A percentile compares a stretch with the other conserved stretches of the same genome.
Evolutionary conservation across 2,113 vertebrate species (phyloP).

Genomic region (Malaclemys terrapin): DNA sequence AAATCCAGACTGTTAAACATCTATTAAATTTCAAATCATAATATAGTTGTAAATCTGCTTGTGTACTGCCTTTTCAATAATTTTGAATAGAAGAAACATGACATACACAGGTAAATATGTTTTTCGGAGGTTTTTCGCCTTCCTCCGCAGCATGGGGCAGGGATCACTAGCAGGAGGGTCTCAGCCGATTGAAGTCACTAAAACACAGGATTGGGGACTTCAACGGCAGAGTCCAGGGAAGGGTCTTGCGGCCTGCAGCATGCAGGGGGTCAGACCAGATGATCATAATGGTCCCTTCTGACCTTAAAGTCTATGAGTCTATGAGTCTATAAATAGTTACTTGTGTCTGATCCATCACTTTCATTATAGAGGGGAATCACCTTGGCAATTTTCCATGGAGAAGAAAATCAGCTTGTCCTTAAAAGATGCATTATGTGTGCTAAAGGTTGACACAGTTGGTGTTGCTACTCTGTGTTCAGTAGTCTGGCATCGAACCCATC

Average conservation of each 20-base stretch:
- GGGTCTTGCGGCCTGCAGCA: too few species aligned
- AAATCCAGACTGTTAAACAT: background rate
- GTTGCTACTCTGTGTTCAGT: background rate
- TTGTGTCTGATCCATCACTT: background rate
- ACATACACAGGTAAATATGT: background rate
- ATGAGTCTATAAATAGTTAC: too few species aligned
- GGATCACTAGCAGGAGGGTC: too few species aligned
- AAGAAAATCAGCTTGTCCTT: background rate
- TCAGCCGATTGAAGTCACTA: too few species aligned
- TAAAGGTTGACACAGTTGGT: background rate
- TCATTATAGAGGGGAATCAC: background rate
- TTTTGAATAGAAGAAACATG: background rate
- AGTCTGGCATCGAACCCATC: background rate
- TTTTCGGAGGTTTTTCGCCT: too few species aligned
- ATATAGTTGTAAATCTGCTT: background rate
- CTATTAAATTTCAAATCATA: background rate
- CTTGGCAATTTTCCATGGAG: background rate
- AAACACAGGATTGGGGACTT: too few species aligned
- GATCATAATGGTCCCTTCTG: too few species aligned
- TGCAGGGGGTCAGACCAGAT: too few species aligned
- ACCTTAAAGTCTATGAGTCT: too few species aligned
- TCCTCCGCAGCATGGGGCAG: too few species aligned
- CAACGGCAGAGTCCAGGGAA: too few species aligned
- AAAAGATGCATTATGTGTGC: background rate
- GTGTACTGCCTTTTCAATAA: background rate